These are phyloP conservation scores for Pogonomyrmex barbatus DNA, from an alignment of 1,140 invertebrate genomes.

Conservation along the genomic window DNA sequence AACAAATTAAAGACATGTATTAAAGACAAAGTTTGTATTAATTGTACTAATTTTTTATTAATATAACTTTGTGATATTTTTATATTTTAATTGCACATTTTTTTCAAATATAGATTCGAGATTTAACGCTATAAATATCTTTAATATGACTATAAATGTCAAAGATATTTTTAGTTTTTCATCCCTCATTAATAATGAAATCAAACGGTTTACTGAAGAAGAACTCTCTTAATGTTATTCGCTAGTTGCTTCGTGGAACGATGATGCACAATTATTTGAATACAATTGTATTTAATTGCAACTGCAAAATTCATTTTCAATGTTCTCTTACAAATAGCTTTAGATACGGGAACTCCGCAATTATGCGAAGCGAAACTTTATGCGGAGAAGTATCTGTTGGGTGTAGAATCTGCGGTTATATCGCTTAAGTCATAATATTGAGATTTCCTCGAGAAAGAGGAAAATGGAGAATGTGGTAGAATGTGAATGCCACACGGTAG, in stretches of 20 bases:
- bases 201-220: background rate
- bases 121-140: constrained; percentile 12
- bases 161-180: background rate
- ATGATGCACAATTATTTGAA: background rate
- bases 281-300: background rate
- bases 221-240: background rate
- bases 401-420: background rate
- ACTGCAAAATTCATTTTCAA: constrained; percentile 18
- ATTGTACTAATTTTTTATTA: background rate
- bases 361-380: constrained; percentile 15
- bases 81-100: constrained; percentile 6
- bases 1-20: background rate
- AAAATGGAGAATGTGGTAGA: background rate
- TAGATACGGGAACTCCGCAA: constrained; percentile 10
- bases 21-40: no score
- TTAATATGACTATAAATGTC: background rate
- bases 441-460: background rate
- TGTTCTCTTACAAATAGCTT: background rate
- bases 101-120: background rate
- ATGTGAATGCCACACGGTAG: constrained; percentile 27
- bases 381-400: background rate
- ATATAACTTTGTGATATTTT: constrained; percentile 15
- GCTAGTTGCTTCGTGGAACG: background rate
- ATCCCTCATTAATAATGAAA: background rate
- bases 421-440: constrained; percentile 38